These are phyloP conservation scores for Drosophila kohkoa DNA, from an alignment of 1,140 invertebrate species.

Conservation along the genomic window DNA sequence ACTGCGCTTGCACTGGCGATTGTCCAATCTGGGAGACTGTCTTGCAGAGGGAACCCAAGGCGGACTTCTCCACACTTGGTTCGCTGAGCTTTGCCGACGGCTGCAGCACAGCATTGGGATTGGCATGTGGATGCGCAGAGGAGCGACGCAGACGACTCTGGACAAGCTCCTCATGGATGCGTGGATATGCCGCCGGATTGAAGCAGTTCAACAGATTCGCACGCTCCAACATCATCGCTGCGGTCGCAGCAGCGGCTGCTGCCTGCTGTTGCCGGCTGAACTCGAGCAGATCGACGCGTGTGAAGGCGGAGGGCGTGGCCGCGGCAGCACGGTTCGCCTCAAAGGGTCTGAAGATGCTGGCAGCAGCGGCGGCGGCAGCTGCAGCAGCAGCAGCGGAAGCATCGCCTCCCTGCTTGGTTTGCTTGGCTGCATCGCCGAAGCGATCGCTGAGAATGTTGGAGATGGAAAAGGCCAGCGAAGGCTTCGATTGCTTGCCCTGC, in stretches of 20 bases:
- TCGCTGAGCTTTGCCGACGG: slow-evolving; percentile 52
- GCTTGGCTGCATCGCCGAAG: slow-evolving; percentile 71
- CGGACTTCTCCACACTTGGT: slow-evolving; percentile 67
- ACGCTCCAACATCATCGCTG: slow-evolving; percentile 83
- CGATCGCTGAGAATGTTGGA: slow-evolving; percentile 84
- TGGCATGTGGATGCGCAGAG: slow-evolving; percentile 11
- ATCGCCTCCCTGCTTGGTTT: slow-evolving; percentile 41
- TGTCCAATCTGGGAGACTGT: slow-evolving; percentile 88
- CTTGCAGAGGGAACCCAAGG: slow-evolving; percentile 87
- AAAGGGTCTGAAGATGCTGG: slow-evolving; percentile 78
- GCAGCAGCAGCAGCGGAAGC: slow-evolving; percentile 12
- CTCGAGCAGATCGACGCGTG: slow-evolving; percentile 78
- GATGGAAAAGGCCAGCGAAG: slow-evolving; percentile 82
- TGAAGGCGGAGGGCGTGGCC: slow-evolving; percentile 80
- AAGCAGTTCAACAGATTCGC: slow-evolving; percentile 83
- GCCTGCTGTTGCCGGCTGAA: slow-evolving; percentile 81
- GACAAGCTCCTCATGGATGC: slow-evolving; percentile 83
- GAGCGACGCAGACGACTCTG: slow-evolving; percentile 75
- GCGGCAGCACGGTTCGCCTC: slow-evolving; percentile 65
- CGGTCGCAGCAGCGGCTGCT: slow-evolving; percentile 76
- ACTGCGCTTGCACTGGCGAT: slow-evolving; percentile 9
- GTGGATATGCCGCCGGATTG: slow-evolving; percentile 82
- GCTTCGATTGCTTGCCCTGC: slow-evolving; percentile 64
- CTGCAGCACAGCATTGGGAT: slow-evolving; percentile 48
- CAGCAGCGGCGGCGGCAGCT: slow-evolving; percentile 37